Percentiles rank a stretch among this genome's conserved stretches.
phyloP scores from a whole-genome alignment of 2,888 invertebrate species.

The Trichogramma evanescens region DNA sequence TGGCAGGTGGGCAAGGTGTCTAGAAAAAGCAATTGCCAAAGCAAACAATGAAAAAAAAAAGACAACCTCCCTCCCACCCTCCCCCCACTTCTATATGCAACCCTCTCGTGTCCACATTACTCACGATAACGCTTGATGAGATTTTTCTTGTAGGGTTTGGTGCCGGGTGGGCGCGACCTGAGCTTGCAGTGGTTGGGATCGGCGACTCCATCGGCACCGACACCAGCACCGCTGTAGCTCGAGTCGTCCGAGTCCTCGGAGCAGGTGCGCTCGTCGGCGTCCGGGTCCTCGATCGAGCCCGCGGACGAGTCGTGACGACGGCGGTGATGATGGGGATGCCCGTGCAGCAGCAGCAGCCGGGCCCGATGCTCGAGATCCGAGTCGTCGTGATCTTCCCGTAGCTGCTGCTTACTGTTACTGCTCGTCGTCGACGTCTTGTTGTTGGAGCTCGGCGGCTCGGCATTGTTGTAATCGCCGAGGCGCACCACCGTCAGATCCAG shows the following conservation, averaged over 20 bases:
- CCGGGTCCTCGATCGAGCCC: slow-evolving; percentile 43
- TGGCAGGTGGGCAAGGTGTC: not conserved
- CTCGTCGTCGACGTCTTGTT: slow-evolving; percentile 22
- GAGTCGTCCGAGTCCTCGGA: slow-evolving; percentile 80
- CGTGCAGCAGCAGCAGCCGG: slow-evolving; percentile 21
- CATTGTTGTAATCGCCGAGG: slow-evolving; percentile 37
- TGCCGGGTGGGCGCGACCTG: slow-evolving; percentile 46
- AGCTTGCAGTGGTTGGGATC: slow-evolving; percentile 49
- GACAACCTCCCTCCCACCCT: not conserved
- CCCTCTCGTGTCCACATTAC: slow-evolving; percentile 45
- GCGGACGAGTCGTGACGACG: slow-evolving; percentile 25
- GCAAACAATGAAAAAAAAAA: not conserved
- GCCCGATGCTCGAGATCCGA: slow-evolving; percentile 26
- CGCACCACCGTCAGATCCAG: slow-evolving; percentile 66
- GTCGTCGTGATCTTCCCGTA: slow-evolving; percentile 19
- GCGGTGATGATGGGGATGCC: slow-evolving; percentile 29
- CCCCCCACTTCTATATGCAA: not conserved
- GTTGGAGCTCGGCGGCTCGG: slow-evolving; percentile 5
- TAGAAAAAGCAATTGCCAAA: not conserved
- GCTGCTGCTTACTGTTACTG: slow-evolving; percentile 36
- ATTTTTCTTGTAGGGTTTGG: slow-evolving; percentile 78
- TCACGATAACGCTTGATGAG: slow-evolving; percentile 92
- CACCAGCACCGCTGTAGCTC: slow-evolving; percentile 58
- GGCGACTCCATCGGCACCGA: no score
- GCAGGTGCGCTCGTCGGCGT: slow-evolving; percentile 51